A percentile compares a stretch with the other conserved stretches of the same genome.
These are phyloP conservation scores for Triops longicaudatus DNA, from an alignment of 1,140 invertebrate species.

Conservation along the genomic window DNA sequence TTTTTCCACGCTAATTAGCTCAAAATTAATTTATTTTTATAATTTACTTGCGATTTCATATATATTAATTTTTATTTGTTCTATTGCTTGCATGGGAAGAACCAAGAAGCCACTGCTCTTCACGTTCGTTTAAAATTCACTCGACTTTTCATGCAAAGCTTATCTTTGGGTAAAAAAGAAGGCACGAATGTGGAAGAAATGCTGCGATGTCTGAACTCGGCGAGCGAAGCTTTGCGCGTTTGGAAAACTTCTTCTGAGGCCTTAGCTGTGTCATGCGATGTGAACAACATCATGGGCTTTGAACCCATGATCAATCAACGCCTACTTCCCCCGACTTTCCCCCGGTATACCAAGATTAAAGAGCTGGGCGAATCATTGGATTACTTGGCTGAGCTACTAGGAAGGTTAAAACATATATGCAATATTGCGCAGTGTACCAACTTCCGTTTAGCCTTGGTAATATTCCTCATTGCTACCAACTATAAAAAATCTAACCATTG, in stretches of 20 bases:
- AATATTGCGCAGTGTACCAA: constrained; percentile 67
- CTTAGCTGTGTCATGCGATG: background rate
- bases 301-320: constrained; percentile 92
- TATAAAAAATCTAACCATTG: background rate
- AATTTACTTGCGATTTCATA: no score
- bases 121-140: constrained; percentile 33
- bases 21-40: no score
- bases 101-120: constrained; percentile 30
- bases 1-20: no score
- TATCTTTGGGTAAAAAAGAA: constrained; percentile 47
- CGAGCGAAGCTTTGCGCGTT: background rate
- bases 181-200: constrained; percentile 27
- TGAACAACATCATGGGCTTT: constrained; percentile 60
- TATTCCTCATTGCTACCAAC: constrained; percentile 29
- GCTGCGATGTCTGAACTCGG: background rate
- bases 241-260: background rate
- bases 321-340: constrained; percentile 92
- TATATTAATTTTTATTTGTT: background rate
- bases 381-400: constrained; percentile 74
- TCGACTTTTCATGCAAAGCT: constrained; percentile 32
- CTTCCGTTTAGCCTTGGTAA: constrained; percentile 74
- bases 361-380: constrained; percentile 67
- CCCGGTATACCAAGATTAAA: constrained; percentile 88
- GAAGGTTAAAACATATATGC: constrained; percentile 68
- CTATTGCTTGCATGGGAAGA: constrained; percentile 21